Percentiles rank a stretch among this genome's conserved stretches.
These are phyloP conservation scores for Trissolcus japonicus DNA, from an alignment of 2,888 invertebrate species.

Conservation along the genomic window DNA sequence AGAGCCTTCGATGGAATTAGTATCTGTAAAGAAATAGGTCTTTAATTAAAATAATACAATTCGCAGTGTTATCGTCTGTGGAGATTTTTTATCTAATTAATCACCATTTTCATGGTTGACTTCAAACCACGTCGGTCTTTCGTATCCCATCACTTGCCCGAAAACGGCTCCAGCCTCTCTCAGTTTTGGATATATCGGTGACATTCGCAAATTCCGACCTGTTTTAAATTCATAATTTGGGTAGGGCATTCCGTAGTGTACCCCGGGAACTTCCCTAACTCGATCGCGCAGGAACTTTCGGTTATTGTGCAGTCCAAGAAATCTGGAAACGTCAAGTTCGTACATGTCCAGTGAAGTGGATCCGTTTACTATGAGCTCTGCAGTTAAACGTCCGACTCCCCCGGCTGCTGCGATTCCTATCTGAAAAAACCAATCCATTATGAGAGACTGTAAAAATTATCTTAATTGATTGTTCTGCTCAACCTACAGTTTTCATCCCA, in stretches of 20 bases:
- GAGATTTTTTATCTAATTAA: not conserved
- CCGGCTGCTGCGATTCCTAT: conserved; percentile 97
- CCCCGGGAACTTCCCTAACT: conserved; percentile 93
- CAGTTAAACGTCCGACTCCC: conserved; percentile 93
- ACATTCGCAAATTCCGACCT: conserved; percentile 93
- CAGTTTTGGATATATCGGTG: conserved; percentile 94
- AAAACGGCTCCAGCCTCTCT: conserved; percentile 95
- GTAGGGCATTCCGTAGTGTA: conserved; percentile 89
- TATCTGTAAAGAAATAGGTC: conserved; percentile 58
- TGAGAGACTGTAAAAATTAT: too few species aligned
- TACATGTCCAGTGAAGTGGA: conserved; percentile 90
- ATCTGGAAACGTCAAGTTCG: conserved; percentile 91
- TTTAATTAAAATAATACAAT: conserved; percentile 7
- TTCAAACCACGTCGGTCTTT: conserved; percentile 95
- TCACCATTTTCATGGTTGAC: conserved; percentile 69
- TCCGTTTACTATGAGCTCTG: conserved; percentile 90
- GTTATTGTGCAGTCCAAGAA: conserved; percentile 95
- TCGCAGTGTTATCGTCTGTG: too few species aligned
- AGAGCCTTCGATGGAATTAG: conserved; percentile 76
- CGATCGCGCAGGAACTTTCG: conserved; percentile 93
- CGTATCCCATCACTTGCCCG: conserved; percentile 98
- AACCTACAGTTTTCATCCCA: conserved; percentile 89
- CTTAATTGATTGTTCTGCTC: not conserved
- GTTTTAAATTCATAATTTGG: conserved; percentile 91
- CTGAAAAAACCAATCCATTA: too few species aligned